A percentile compares a stretch with the other conserved stretches of the same genome.
phyloP scores from a whole-genome alignment of 2,113 vertebrate genomes.

The Plecotus auritus region DNA sequence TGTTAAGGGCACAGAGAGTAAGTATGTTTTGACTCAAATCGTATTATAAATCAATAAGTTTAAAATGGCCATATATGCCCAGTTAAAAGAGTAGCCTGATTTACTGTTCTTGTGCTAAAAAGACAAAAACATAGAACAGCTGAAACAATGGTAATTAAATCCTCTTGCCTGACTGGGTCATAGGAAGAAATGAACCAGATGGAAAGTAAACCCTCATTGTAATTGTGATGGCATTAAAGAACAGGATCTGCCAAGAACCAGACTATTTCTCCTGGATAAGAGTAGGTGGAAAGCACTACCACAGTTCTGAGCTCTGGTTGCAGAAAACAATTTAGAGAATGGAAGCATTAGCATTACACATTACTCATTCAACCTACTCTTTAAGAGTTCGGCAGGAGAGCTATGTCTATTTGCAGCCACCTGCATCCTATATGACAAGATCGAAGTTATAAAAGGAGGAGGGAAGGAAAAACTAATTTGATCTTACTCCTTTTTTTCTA shows the following conservation, averaged over 20 bases:
- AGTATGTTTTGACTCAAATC: not conserved
- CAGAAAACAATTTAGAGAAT: not conserved
- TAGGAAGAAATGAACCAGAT: not conserved
- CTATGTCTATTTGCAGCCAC: not conserved
- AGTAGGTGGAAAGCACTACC: not conserved
- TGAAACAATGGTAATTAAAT: not conserved
- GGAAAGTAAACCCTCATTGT: not conserved
- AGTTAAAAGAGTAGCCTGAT: conserved; percentile 32
- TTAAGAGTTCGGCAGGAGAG: not conserved
- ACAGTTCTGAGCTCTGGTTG: not conserved
- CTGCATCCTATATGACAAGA: not conserved
- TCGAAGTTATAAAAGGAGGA: not conserved
- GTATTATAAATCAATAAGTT: not conserved
- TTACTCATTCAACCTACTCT: not conserved
- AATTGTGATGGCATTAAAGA: not conserved
- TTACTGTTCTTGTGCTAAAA: not conserved
- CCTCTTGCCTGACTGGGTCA: not conserved
- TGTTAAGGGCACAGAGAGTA: not conserved
- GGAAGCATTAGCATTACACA: not conserved
- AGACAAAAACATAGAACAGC: not conserved
- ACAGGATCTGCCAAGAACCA: not conserved
- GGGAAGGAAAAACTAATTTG: not conserved
- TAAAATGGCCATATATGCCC: conserved; percentile 15
- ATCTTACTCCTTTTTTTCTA: not conserved
- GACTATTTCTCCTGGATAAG: not conserved